Base-by-base conservation (phyloP, 2,797 vertebrate species). In the Catostomus latipinnis region DNA sequence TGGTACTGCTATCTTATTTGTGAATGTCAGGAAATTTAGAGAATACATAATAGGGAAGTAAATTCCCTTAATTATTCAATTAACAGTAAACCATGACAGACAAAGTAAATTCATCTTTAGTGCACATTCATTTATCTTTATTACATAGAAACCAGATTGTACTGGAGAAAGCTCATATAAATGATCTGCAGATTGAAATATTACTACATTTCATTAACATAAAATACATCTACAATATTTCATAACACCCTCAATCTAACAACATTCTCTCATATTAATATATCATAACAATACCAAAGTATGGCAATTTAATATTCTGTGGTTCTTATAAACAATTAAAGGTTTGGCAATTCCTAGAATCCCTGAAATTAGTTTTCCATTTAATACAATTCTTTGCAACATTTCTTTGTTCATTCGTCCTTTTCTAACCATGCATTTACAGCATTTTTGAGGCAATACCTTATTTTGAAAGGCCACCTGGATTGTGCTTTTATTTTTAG, bases 131-230 rank as follows among this genome's bases (percentile, higher is more conserved):
- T 66, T 79, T 72, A 73, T 43, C 62, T 82, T 86, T 10, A 86
- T 77, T 69, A 67, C 46, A 83, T 49, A 86, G 48, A 86, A 49
- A 77, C 88, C 8, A 53, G 80, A 79, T 78, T 74, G 83, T 61
- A 69, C 67, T 79, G 61, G 63, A 75, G 84, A 88, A 74, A 82
- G 83, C 83, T 87, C 67, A 88, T 85, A 89, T 88, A 70, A 88
- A 88, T 86, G 88, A 81, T 90, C 91, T 91, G 92, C 92, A 91
- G 89, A 75, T 71, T 74, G 77, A 61, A 76, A 22, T 83, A 67
- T 76, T 53, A 45, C 62, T 62, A 62, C 49, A 46, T 71, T 86
- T 73, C 52, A 81, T 81, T 74, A 67, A 54, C 50, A 83, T 80
- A 68, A 57, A 8, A 84, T 73, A 78, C 70, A 76, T 74, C 53